phyloP scores from a whole-genome alignment of 1,140 invertebrate species.

The Copidosoma floridanum region DNA sequence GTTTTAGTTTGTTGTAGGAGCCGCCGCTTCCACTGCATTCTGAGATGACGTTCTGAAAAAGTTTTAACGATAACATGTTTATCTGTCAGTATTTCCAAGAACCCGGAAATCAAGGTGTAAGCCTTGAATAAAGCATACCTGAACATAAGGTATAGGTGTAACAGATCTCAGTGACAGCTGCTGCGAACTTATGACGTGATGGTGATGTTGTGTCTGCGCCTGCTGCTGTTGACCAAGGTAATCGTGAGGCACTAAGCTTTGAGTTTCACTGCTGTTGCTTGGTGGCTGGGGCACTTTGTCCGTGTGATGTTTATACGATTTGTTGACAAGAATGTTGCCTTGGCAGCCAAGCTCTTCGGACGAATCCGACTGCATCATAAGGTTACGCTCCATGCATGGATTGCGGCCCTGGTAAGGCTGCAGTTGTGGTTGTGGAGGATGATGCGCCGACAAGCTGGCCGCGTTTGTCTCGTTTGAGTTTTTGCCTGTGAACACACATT shows the following conservation, averaged over 20 bases:
- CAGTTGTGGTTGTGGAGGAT: conserved; percentile 48
- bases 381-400: conserved; percentile 84
- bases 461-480: conserved; percentile 58
- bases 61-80: too few relatives aligned
- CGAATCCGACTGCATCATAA: conserved; percentile 62
- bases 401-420: conserved; percentile 87
- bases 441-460: conserved; percentile 25
- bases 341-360: conserved; percentile 59
- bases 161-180: conserved; percentile 46
- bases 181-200: conserved; percentile 32
- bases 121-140: conserved; percentile 42
- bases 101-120: too few relatives aligned
- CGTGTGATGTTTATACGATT: conserved; percentile 64
- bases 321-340: conserved; percentile 69
- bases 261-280: conserved; percentile 33
- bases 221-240: conserved; percentile 45
- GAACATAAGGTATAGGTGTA: conserved; percentile 71
- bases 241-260: conserved; percentile 57
- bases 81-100: too few relatives aligned
- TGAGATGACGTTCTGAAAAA: conserved; percentile 64
- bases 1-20: conserved; percentile 46
- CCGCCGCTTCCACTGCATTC: conserved; percentile 34
- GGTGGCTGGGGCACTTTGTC: conserved; percentile 40
- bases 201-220: conserved; percentile 23
- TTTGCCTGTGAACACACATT: conserved; percentile 40